Conservation (phyloP, 2,888 invertebrate genomes). For the Zhuqinia jingwanae region DNA sequence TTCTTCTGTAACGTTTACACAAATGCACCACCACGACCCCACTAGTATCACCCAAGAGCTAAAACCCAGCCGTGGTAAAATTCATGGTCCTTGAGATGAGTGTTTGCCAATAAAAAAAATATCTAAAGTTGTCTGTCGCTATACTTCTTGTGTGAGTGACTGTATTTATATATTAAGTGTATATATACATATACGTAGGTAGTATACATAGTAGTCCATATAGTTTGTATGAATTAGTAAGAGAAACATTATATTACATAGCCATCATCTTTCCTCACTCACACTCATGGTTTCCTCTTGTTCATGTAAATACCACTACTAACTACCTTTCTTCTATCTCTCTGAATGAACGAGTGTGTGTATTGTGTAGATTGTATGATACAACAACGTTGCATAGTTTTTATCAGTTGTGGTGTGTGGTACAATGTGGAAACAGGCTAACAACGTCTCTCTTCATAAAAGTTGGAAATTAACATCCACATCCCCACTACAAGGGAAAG, state of each 20-base stretch:
- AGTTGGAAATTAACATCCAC: constrained; percentile 67
- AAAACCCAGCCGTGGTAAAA: neutral
- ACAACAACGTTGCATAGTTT: neutral
- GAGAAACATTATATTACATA: constrained; percentile 42
- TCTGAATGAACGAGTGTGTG: neutral
- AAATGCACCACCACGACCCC: constrained; percentile 45
- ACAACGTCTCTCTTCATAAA: constrained; percentile 50
- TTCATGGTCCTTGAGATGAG: neutral
- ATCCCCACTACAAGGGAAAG: constrained; percentile 23
- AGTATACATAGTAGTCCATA: too few relatives aligned
- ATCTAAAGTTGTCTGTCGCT: neutral
- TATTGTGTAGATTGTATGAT: neutral
- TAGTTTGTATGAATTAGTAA: constrained; percentile 34
- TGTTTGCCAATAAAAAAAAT: neutral
- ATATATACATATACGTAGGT: neutral
- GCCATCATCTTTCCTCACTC: constrained; percentile 34
- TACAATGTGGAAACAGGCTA: constrained; percentile 52
- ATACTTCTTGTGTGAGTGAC: neutral
- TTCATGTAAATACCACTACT: constrained; percentile 59
- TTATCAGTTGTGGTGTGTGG: constrained; percentile 1
- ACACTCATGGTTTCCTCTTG: constrained; percentile 25
- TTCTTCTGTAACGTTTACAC: constrained; percentile 46
- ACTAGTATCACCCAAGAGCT: neutral
- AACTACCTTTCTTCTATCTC: constrained; percentile 43
- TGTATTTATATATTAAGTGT: too few relatives aligned